Base-by-base conservation (phyloP, 2,888 invertebrate species). In the Rhagium mordax region DNA sequence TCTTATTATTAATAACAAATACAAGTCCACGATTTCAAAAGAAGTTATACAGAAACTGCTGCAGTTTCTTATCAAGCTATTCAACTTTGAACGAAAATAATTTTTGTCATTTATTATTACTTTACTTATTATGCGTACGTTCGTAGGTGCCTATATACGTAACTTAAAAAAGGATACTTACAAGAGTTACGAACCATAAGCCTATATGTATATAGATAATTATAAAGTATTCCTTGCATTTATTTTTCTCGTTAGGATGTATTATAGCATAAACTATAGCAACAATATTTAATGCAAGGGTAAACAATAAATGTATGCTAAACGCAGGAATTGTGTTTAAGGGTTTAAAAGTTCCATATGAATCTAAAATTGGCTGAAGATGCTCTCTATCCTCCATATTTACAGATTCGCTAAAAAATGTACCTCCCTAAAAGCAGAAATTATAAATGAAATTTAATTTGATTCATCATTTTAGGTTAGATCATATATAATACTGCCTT, bases 181-280 rank as follows among this genome's bases (percentile, higher is more conserved):
- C 92, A 84, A 90, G 86, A 61, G 91, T 90, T 60, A 91, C 79
- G 76, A 90, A 88, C 92, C 92, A 92, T 75, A 91, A 89, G 13
- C 87, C 88, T 27, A 89, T 89, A 71, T 92, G 90, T 67, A 90
- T 84, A 83, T 92, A 92, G 24, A 91, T 88, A 84, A 92, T 88
- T 70, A 90, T 87, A 81, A 91, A 92, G 80, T 91, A 91, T 53
- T 91, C 91, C 71, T 89, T 87, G 79, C 91, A 91, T 79, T 87
- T 88, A 73, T 87, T 86, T 20, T 87, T 86, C 71, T 84, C 82
- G 77, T 86, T 84, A n/a, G 87, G 87, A 79, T 87, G 86, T 33
- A 79, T 76, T 21, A 85, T 73, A 29, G 88, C 86, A 79, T 86
- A 86, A 8, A 85, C 81, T 65, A 88, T 84, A 3, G 87, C 86